Percentiles rank a stretch among this genome's conserved stretches.
phyloP scores from a whole-genome alignment of 53 echinoderm and acorn worm species.

The Glandiceps talaboti region DNA sequence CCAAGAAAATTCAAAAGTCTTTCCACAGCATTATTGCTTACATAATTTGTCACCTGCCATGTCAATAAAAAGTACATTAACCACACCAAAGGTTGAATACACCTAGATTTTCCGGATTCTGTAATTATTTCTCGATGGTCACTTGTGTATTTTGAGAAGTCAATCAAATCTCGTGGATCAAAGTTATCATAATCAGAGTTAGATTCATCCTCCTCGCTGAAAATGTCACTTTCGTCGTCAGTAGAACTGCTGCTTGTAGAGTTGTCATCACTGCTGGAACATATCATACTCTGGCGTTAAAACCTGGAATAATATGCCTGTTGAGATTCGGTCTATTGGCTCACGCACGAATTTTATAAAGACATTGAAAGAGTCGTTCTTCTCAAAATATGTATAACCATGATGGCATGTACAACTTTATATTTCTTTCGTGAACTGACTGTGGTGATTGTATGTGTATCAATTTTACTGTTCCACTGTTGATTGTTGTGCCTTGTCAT shows the following conservation, averaged over 20 bases:
- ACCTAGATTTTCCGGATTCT: neutral
- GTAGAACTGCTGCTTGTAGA: neutral
- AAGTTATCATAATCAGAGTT: neutral
- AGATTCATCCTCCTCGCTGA: neutral
- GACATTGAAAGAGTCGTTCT: too few species aligned
- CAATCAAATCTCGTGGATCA: conserved; percentile 5
- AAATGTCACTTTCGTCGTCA: neutral
- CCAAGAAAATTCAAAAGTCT: conserved; percentile 6
- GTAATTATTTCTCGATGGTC: neutral
- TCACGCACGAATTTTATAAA: too few species aligned
- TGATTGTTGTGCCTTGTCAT: too few species aligned
- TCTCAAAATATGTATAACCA: too few species aligned
- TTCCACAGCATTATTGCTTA: conserved; percentile 11
- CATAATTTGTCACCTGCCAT: conserved; percentile 9
- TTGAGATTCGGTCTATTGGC: too few species aligned
- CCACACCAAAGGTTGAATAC: conserved; percentile 8
- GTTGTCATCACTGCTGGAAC: neutral
- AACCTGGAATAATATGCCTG: too few species aligned
- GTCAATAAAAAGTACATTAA: conserved; percentile 8
- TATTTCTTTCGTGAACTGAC: too few species aligned
- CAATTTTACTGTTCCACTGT: too few species aligned
- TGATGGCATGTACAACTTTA: too few species aligned
- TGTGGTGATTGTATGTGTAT: too few species aligned
- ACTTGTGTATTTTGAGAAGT: neutral
- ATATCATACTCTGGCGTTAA: too few species aligned